These are phyloP conservation scores for Caenorhabditis becei DNA, from an alignment of 2,888 invertebrate species.

Conservation along the genomic window DNA sequence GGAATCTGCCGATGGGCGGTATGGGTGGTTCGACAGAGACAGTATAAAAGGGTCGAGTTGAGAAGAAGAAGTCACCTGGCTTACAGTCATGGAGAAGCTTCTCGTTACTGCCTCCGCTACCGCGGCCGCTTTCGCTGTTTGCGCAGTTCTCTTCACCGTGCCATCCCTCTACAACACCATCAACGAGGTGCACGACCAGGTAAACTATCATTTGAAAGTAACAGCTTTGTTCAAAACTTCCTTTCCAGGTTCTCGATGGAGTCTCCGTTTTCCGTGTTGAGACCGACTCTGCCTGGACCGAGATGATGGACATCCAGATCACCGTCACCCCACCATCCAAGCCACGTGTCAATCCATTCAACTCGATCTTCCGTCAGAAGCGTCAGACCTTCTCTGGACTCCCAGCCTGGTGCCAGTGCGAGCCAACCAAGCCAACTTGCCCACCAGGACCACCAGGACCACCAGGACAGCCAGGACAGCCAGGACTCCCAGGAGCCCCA, in stretches of 20 bases:
- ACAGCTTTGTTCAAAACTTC: neutral
- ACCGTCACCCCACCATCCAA: constrained; percentile 79
- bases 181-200: constrained; percentile 74
- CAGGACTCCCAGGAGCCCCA: too few relatives aligned
- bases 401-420: too few relatives aligned
- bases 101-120: constrained; percentile 64
- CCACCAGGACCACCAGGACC: too few relatives aligned
- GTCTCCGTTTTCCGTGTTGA: constrained; percentile 80
- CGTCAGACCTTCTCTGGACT: too few relatives aligned
- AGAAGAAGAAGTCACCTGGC: constrained; percentile 41
- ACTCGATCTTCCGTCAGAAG: too few relatives aligned
- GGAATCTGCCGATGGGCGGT: constrained; percentile 53
- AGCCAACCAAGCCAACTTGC: too few relatives aligned
- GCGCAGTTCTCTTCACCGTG: constrained; percentile 76
- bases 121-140: constrained; percentile 71
- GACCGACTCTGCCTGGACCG: constrained; percentile 79
- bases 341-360: too few relatives aligned
- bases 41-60: constrained; percentile 42
- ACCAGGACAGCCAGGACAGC: too few relatives aligned
- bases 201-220: constrained; percentile 19
- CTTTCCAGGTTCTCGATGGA: constrained; percentile 71
- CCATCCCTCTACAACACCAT: constrained; percentile 78
- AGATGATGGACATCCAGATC: constrained; percentile 80
- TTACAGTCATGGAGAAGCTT: constrained; percentile 68
- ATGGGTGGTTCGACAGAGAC: constrained; percentile 27